Base-by-base conservation (phyloP, 1,140 invertebrate species). In the Zophobas morio region DNA sequence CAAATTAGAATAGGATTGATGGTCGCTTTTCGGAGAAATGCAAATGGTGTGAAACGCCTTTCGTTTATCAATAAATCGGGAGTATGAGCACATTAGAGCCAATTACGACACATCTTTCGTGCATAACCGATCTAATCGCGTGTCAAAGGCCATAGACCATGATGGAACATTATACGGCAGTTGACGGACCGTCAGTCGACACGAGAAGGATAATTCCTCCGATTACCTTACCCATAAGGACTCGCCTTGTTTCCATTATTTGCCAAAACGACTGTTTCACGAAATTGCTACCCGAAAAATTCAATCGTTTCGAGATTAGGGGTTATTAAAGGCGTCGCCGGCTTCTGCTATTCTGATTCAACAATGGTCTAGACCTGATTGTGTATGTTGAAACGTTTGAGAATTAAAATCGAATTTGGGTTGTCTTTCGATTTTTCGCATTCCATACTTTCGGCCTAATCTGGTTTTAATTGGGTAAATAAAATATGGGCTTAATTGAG, bases 51-150 rank as follows among this genome's bases (percentile, higher is more conserved):
- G 60, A 66, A 66, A 66, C 49, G 49, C 49, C 49, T 51, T 2
- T 51, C n/a, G 20, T 51, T 51, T 51, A 51, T 51, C 49, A 51
- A 51, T 51, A 51, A 51, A 51, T 51, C 49, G 6, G 20, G 49
- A 51, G 20, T 51, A 51, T 51, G 49, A 51, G 49, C n/a, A 33
- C 60, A 66, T 66, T 57, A 57, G 35, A 40, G 74, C n/a, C 74
- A 76, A 76, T 76, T 76, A 49, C 42, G 35, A 37, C 73, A n/a
- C 32, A 60, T 36, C 39, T 51, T 51, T 57, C 32, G 34, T 76
- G 74, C 47, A 76, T 70, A 70, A 76, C 36, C 60, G 70, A 72
- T 77, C 35, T 70, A 70, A 77, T 77, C 75, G 75, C 75, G 75
- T 77, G 75, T 77, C 75, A 77, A 77, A 77, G 75, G 75, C 70